These are phyloP conservation scores for Gephyroberyx darwinii DNA, from an alignment of 2,797 vertebrate species.

Conservation along the genomic window DNA sequence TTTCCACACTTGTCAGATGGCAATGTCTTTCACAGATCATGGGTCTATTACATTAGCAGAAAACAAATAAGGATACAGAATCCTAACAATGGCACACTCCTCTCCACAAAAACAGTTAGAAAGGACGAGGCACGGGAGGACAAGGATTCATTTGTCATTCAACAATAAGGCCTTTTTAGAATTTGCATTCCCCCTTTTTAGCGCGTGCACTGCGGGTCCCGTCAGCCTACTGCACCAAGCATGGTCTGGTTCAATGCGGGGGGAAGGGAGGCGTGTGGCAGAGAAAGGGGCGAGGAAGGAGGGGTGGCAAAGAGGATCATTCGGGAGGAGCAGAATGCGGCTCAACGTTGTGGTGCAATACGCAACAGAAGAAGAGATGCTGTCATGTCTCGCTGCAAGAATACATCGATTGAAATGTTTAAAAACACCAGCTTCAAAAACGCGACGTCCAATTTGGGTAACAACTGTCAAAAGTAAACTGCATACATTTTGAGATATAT, in stretches of 20 bases:
- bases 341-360: conserved; percentile 73
- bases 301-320: conserved; percentile 71
- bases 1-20: conserved; percentile 18
- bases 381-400: conserved; percentile 30
- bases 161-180: conserved; percentile 18
- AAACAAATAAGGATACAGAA: background rate
- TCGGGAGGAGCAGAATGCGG: conserved; percentile 78
- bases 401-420: conserved; percentile 2
- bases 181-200: conserved; percentile 50
- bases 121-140: conserved; percentile 17
- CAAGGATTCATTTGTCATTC: conserved; percentile 27
- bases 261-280: conserved; percentile 51
- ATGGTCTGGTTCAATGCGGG: conserved; percentile 82
- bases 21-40: conserved; percentile 7
- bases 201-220: conserved; percentile 80
- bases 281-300: conserved; percentile 30
- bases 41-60: too few relatives aligned
- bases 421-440: background rate
- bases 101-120: conserved; percentile 12
- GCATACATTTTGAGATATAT: conserved; percentile 9
- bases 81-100: background rate
- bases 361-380: conserved; percentile 52
- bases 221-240: conserved; percentile 81
- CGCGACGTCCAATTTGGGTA: background rate
- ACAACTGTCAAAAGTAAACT: background rate